Conservation (phyloP, 1,140 invertebrate genomes). For the Neodiprion virginianus region DNA sequence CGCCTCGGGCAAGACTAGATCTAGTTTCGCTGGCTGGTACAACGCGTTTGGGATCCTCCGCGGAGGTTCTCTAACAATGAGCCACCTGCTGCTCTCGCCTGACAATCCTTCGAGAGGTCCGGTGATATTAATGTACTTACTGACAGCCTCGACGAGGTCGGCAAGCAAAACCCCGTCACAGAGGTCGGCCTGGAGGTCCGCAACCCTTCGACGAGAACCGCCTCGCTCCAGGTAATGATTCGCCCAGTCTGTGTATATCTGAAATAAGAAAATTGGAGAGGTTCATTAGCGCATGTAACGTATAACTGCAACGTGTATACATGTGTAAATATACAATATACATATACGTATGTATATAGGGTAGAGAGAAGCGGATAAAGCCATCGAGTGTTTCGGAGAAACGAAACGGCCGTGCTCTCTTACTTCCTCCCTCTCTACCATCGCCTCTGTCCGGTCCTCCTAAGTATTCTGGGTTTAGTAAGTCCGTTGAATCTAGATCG, state of each 20-base stretch:
- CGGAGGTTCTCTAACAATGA: too few relatives aligned
- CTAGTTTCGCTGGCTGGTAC: too few relatives aligned
- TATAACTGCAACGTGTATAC: background rate
- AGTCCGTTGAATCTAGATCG: background rate
- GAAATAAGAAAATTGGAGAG: conserved; percentile 51
- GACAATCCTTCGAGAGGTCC: background rate
- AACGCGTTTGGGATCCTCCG: too few relatives aligned
- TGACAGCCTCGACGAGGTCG: conserved; percentile 94
- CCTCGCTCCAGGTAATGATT: conserved; percentile 96
- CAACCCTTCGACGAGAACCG: conserved; percentile 81
- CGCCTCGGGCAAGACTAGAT: too few relatives aligned
- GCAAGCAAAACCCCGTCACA: conserved; percentile 89
- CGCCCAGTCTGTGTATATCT: conserved; percentile 98
- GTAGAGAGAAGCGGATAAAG: background rate
- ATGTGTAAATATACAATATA: background rate
- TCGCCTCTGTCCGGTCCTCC: background rate
- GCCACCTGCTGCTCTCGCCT: too few relatives aligned
- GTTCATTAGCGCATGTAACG: background rate
- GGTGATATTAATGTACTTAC: conserved; percentile 67
- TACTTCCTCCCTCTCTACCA: background rate
- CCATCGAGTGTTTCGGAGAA: background rate
- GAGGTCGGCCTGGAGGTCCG: conserved; percentile 86
- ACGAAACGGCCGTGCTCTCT: background rate
- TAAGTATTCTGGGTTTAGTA: background rate
- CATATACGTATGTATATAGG: background rate